A percentile compares a stretch with the other conserved stretches of the same genome.
phyloP scores from a whole-genome alignment of 2,797 vertebrate species.

The Pelobates cultripes region DNA sequence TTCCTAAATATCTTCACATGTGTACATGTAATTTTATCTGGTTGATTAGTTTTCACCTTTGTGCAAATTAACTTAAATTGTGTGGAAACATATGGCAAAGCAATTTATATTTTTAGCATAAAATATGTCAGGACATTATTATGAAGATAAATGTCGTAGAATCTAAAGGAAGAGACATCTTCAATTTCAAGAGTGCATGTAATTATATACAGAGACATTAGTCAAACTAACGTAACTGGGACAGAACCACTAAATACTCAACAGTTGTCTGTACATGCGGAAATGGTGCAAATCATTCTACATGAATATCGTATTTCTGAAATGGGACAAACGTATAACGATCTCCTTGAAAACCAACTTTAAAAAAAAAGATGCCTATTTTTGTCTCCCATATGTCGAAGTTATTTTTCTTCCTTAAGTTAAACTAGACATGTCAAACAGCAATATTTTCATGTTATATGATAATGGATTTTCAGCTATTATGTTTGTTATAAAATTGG shows the following conservation, averaged over 20 bases:
- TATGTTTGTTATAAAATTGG: neutral
- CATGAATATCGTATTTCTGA: neutral
- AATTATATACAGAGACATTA: conserved; percentile 5
- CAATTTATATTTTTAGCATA: neutral
- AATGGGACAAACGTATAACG: neutral
- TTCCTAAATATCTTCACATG: neutral
- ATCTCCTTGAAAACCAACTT: neutral
- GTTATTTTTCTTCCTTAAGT: neutral
- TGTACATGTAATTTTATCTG: neutral
- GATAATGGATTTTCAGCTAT: neutral
- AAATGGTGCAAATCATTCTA: conserved; percentile 9
- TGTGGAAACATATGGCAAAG: neutral
- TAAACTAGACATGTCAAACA: conserved; percentile 1
- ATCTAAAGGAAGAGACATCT: neutral
- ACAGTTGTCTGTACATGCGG: conserved; percentile 1
- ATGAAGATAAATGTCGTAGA: neutral
- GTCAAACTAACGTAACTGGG: neutral
- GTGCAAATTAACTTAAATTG: neutral
- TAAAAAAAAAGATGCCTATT: neutral
- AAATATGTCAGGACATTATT: neutral
- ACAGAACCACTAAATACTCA: conserved; percentile 2
- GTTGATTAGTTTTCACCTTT: neutral
- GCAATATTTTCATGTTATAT: neutral
- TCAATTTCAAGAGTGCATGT: neutral
- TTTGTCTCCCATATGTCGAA: neutral